Evolutionary conservation across 2,797 vertebrate genomes (phyloP), one percentile per base, ranked within the genome.

Genomic region (Dipus sagitta): DNA sequence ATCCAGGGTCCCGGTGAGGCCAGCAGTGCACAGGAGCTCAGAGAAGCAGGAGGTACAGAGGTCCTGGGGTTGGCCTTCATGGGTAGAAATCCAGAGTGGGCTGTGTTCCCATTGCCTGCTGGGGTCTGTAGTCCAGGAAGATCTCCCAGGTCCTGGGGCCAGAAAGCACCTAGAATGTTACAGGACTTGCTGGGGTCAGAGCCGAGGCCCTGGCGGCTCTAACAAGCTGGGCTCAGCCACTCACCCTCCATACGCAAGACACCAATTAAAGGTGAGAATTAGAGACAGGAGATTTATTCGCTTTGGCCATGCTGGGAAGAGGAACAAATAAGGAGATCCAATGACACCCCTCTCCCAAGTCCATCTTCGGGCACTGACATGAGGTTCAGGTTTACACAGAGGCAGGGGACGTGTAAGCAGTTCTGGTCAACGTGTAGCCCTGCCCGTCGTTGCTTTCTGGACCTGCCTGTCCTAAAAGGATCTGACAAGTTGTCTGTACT

Each of bases 61-160:
- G 12, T 12, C 15, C 6, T 67, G 6, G 0, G 0, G 60, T 17
- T 6, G 4, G 30, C 52, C 14, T 32, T 47, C 2, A 0, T 64
- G 2, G 34, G 58, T 67, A 70, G 47, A 77, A 38, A 79, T 23
- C 2, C 7, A 0, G 24, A 32, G 8, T 26, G 17, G 67, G 2
- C n/a, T 3, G 20, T 4, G 17, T 76, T 18, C 75, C 21, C 6
- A 0, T 26, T 38, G 15, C 34, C 0, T 26, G 3, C 18, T 26
- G 28, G 18, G 9, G 38, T 15, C 11, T 70, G 6, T 15, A 60
- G 18, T 14, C 21, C 21, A 21, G 81, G 81, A 60, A 70, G 42
- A 70, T 52, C 11, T 23, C 24, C 24, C 14, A 0, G 0, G 24
- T 60, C 47, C 86, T 6, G 3, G 32, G 26, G 5, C 30, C 18